Evolutionary conservation across 2,113 vertebrate species (phyloP).

Genomic region (Daphoenositta chrysoptera): DNA sequence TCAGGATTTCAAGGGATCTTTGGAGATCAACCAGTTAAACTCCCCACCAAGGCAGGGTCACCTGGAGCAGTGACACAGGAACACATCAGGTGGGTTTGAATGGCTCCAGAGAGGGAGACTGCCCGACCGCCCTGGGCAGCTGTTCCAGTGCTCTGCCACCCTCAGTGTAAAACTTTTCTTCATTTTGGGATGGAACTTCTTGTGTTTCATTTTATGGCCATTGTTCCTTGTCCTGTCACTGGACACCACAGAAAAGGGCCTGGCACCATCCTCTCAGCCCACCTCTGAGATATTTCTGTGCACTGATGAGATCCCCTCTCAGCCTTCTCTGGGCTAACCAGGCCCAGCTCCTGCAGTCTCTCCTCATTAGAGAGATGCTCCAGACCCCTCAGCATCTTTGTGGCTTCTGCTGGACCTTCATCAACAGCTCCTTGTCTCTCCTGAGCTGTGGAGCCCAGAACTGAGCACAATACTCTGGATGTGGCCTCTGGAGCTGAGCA

Average conservation of each 20-base stretch:
- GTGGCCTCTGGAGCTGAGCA: background rate
- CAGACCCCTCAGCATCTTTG: background rate
- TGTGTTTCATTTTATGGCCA: background rate
- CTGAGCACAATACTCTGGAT: background rate
- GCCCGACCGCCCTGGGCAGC: background rate
- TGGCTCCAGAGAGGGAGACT: background rate
- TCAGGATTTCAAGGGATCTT: background rate
- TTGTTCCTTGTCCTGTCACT: fast-evolving
- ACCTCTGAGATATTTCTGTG: fast-evolving
- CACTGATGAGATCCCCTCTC: background rate
- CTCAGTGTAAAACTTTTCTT: background rate
- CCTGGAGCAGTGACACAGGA: background rate
- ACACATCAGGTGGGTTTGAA: background rate
- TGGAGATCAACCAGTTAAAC: background rate
- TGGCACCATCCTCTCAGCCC: background rate
- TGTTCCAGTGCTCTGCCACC: background rate
- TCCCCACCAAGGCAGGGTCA: background rate
- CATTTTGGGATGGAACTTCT: fast-evolving
- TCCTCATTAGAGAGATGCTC: background rate
- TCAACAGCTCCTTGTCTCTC: background rate
- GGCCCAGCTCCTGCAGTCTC: background rate
- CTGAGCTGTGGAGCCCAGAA: background rate
- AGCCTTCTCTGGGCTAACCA: background rate
- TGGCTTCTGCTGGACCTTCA: background rate
- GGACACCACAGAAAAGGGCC: background rate